phyloP scores from a whole-genome alignment of 2,888 invertebrate species.

The Caradrina kadenii region DNA sequence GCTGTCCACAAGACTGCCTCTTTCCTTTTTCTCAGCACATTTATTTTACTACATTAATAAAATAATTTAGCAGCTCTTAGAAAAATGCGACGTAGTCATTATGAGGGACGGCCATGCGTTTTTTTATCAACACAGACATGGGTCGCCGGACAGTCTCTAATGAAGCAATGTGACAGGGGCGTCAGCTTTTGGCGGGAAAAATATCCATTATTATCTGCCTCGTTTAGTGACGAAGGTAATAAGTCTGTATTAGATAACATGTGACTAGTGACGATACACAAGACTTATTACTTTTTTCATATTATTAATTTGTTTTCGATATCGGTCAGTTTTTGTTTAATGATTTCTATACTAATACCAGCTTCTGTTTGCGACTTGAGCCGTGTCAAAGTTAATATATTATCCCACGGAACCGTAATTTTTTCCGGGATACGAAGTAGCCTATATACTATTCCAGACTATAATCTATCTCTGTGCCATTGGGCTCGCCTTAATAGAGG shows the following conservation, averaged over 20 bases:
- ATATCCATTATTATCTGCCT: conserved; percentile 63
- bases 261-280: conserved; percentile 46
- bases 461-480: no score
- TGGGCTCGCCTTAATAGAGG: no score
- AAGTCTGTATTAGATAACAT: conserved; percentile 65
- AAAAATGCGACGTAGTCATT: conserved; percentile 6
- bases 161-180: conserved; percentile 70
- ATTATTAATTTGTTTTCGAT: background rate
- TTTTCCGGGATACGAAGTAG: no score
- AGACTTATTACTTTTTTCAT: conserved; percentile 62
- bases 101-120: conserved; percentile 22
- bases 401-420: no score
- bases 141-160: conserved; percentile 65
- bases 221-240: conserved; percentile 71
- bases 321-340: background rate
- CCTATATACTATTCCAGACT: no score
- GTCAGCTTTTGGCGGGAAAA: conserved; percentile 70
- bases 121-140: conserved; percentile 51
- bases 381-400: no score
- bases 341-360: no score
- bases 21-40: no score
- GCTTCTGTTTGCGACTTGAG: no score
- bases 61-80: conserved; percentile 5
- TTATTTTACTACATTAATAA: no score
- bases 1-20: no score